phyloP scores from a whole-genome alignment of 2,888 invertebrate species.

The Cristatella mucedo region DNA sequence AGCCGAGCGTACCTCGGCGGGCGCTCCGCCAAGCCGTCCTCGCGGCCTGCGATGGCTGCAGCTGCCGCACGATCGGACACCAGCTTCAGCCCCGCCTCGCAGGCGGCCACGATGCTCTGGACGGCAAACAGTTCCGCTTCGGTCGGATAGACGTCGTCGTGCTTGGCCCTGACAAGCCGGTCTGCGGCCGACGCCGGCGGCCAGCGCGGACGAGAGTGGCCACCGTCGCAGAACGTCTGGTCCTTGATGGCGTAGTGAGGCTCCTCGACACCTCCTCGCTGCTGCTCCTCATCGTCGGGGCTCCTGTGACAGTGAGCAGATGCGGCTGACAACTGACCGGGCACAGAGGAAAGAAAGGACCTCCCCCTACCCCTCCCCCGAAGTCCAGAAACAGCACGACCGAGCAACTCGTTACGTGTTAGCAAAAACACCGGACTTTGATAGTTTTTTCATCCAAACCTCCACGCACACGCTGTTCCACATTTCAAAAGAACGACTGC shows the following conservation, averaged over 20 bases:
- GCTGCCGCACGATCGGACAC: conserved; percentile 85
- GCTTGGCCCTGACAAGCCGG: conserved; percentile 79
- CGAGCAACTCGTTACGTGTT: too few species aligned
- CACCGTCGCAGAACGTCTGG: not conserved
- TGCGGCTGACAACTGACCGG: too few species aligned
- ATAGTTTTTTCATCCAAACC: too few species aligned
- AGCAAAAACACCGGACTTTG: too few species aligned
- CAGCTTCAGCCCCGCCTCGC: conserved; percentile 79
- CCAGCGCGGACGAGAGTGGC: not conserved
- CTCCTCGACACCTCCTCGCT: conserved; percentile 7
- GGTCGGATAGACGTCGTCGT: conserved; percentile 79
- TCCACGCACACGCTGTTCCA: too few species aligned
- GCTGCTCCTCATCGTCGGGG: conserved; percentile 3
- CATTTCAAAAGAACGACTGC: too few species aligned
- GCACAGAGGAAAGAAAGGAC: too few species aligned
- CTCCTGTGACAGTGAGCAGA: not conserved
- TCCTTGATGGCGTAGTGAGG: not conserved
- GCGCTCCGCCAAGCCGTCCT: too few species aligned
- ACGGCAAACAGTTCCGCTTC: conserved; percentile 60
- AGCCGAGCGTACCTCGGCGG: too few species aligned
- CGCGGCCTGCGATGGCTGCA: too few species aligned
- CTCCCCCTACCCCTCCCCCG: too few species aligned
- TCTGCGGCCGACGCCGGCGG: conserved; percentile 54
- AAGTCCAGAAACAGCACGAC: too few species aligned
- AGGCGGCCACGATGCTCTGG: conserved; percentile 76